Conservation (phyloP, 1,140 invertebrate species). For the Drosophila trapezifrons region DNA sequence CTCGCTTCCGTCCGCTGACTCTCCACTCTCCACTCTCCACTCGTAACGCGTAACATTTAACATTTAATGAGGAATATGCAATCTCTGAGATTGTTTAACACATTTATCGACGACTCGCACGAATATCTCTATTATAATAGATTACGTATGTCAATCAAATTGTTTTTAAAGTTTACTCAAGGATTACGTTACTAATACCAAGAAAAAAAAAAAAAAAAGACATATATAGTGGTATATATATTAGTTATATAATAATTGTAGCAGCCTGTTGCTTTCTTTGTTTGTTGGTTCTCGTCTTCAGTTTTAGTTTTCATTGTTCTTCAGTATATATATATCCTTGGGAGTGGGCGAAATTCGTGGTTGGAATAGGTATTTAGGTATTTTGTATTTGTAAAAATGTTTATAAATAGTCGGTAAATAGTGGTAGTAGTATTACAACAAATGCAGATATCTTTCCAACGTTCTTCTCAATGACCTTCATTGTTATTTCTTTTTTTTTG, state of each 20-base stretch:
- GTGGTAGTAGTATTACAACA: constrained; percentile 29
- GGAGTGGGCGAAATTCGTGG: constrained; percentile 60
- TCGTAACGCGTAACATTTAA: constrained; percentile 33
- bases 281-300: constrained; percentile 20
- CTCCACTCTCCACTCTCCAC: not conserved
- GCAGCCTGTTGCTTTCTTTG: constrained; percentile 33
- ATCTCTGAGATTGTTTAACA: constrained; percentile 71
- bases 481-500: not conserved
- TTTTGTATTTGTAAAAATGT: constrained; percentile 37
- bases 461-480: constrained; percentile 11
- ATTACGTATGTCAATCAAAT: constrained; percentile 46
- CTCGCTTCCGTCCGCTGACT: constrained; percentile 25
- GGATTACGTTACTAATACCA: constrained; percentile 17
- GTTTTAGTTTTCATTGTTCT: constrained; percentile 29
- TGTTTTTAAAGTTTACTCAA: constrained; percentile 26
- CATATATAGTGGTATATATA: constrained; percentile 11
- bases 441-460: constrained; percentile 53
- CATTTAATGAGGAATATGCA: constrained; percentile 56
- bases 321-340: constrained; percentile 25
- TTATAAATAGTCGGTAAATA: constrained; percentile 49
- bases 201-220: constrained; percentile 16
- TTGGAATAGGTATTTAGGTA: constrained; percentile 32
- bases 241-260: constrained; percentile 32
- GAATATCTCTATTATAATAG: constrained; percentile 26
- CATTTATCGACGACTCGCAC: constrained; percentile 39